A percentile compares a stretch with the other conserved stretches of the same genome.
phyloP scores from a whole-genome alignment of 30 jellyfish, hydroid and myxozoan species.

The Chrysaora quinquecirrha region DNA sequence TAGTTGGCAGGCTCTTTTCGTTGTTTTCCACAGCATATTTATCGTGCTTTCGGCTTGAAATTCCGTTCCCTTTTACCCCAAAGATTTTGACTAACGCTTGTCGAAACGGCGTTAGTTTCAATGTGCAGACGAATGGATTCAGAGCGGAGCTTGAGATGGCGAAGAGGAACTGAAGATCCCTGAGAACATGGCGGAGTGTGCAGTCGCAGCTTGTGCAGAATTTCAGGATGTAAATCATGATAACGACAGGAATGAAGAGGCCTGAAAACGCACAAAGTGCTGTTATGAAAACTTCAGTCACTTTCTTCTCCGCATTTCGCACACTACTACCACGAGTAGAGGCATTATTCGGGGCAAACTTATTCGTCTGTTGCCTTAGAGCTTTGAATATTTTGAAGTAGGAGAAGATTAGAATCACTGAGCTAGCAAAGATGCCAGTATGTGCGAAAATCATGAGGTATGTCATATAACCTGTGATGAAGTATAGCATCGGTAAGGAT shows the following conservation, averaged over 20 bases:
- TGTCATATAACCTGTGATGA: constrained; percentile 67
- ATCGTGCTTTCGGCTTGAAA: too few relatives aligned
- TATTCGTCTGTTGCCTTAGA: constrained; percentile 13
- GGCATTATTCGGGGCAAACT: background rate
- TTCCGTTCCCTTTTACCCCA: too few relatives aligned
- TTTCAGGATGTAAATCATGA: constrained; percentile 70
- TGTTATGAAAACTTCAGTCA: constrained; percentile 65
- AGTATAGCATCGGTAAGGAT: constrained; percentile 64
- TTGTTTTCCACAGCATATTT: too few relatives aligned
- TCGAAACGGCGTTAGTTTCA: constrained; percentile 89
- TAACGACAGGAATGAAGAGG: constrained; percentile 85
- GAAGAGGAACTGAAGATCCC: constrained; percentile 86
- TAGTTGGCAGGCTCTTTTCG: too few relatives aligned
- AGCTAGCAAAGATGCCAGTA: constrained; percentile 39
- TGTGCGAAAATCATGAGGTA: constrained; percentile 82
- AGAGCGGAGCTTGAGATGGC: constrained; percentile 82
- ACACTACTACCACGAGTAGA: background rate
- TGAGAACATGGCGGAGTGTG: constrained; percentile 81
- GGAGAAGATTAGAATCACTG: constrained; percentile 44
- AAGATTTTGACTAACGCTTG: constrained; percentile 67
- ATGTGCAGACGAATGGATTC: constrained; percentile 88
- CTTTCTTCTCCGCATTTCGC: constrained; percentile 58
- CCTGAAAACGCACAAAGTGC: constrained; percentile 64
- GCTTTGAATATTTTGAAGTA: constrained; percentile 52
- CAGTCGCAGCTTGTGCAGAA: constrained; percentile 87